Base-by-base conservation (phyloP, 2,888 invertebrate species). In the Hemicrepidius hirtus region DNA sequence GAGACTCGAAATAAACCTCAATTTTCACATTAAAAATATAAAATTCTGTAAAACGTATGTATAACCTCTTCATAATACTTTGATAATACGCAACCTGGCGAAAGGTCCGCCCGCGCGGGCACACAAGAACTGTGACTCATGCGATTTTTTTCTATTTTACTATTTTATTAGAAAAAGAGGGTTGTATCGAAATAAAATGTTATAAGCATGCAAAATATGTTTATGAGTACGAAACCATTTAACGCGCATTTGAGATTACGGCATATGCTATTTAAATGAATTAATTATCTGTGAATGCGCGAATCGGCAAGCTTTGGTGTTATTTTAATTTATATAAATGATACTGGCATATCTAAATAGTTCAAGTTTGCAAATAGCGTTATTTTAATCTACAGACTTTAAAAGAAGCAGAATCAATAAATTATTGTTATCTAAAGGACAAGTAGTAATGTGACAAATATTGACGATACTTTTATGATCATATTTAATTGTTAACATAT, bases 311-410 rank as follows among this genome's bases (percentile, higher is more conserved):
- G 53, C 53, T 53, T 53, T 53, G 53, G 53, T 21, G 53, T 53
- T 53, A n/a, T 53, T 53, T 53, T 53, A 53, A 53, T 53, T 44
- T 53, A 53, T 53, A 53, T 53, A 53, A 53, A 53, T 53, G 53
- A 53, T 53, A 53, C 28, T 32, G n/a, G 7, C 53, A 9, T 53
- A 53, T 53, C 53, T 53, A 53, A 53, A 53, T 53, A 28, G 53
- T 53, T 53, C 53, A 53, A 53, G 53, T 53, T 53, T 53, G 53
- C 53, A 53, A 53, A 53, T 53, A 53, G 28, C 53, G 53, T n/a
- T 21, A 13, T 16, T 53, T 28, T 28, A 2, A 28, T 28, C 13
- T 21, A 53, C 7, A 53, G 53, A 53, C 53, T n/a, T 53, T 7
- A 32, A 53, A 53, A 21, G 13, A 46, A 18, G 9, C 18, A 18